Evolutionary conservation across 2,113 vertebrate species (phyloP).

Genomic region (Hemichromis elongatus): DNA sequence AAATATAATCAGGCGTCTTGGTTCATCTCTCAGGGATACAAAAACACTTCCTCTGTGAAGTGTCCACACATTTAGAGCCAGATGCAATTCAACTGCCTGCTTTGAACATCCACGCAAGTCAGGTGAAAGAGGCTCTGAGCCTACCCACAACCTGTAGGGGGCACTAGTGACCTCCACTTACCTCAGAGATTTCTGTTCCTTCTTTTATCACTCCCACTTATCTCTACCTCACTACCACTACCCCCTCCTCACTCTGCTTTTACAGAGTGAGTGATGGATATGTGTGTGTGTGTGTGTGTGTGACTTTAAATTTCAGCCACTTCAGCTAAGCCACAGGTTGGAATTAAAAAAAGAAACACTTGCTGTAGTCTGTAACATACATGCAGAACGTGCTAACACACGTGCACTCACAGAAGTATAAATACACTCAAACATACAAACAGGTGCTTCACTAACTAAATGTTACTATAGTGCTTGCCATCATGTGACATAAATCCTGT

Average conservation of each 20-base stretch:
- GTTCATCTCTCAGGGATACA: constrained; percentile 12
- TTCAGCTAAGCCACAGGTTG: constrained; percentile 34
- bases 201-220: constrained; percentile 27
- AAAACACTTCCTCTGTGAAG: not conserved
- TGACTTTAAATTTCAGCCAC: constrained; percentile 51
- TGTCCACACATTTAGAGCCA: constrained; percentile 9
- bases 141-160: constrained; percentile 51
- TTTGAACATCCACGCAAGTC: constrained; percentile 12
- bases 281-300: not conserved
- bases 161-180: constrained; percentile 50
- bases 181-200: constrained; percentile 1
- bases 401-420: not conserved
- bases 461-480: not conserved
- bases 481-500: constrained; percentile 64
- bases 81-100: constrained; percentile 3
- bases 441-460: constrained; percentile 59
- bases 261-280: constrained; percentile 42
- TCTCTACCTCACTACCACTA: not conserved
- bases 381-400: not conserved
- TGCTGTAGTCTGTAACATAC: not conserved
- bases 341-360: not conserved
- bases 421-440: constrained; percentile 8
- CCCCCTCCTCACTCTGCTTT: constrained; percentile 8
- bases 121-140: not conserved
- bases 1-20: constrained; percentile 27